phyloP scores from a whole-genome alignment of 1,140 invertebrate species.

The Drosophila seguyi region DNA sequence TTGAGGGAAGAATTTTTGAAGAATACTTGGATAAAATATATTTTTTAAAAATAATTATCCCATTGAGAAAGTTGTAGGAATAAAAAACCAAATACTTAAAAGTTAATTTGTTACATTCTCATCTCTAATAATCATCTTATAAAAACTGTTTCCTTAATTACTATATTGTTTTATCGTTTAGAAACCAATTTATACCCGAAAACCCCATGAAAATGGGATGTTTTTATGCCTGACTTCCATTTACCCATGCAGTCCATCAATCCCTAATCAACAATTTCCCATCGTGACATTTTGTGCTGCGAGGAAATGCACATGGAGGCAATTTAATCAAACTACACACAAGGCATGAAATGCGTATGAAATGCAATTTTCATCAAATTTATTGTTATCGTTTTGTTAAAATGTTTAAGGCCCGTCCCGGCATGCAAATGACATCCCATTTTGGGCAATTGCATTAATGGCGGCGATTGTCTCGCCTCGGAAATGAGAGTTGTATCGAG shows the following conservation, averaged over 20 bases:
- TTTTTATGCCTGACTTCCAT: background rate
- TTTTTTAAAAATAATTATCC: no score
- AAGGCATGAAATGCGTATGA: slow-evolving; percentile 71
- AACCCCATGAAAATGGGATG: background rate
- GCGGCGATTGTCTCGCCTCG: slow-evolving; percentile 61
- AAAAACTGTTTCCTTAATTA: background rate
- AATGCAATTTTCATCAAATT: slow-evolving; percentile 81
- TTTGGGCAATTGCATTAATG: slow-evolving; percentile 77
- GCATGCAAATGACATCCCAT: slow-evolving; percentile 71
- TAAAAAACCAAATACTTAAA: no score
- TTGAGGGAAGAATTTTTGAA: background rate
- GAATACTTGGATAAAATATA: background rate
- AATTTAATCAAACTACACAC: slow-evolving; percentile 73
- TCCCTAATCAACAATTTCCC: slow-evolving; percentile 16
- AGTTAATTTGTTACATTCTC: no score
- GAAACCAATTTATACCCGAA: background rate
- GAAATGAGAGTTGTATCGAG: slow-evolving; percentile 4
- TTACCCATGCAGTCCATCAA: slow-evolving; percentile 8
- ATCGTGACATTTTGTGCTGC: slow-evolving; percentile 16
- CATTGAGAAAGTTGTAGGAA: no score
- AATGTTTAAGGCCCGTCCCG: slow-evolving; percentile 50
- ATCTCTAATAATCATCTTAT: no score
- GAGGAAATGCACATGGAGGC: slow-evolving; percentile 25
- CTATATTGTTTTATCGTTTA: background rate
- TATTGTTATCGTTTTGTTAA: slow-evolving; percentile 73